Percentiles rank a stretch among this genome's conserved stretches.
phyloP scores from a whole-genome alignment of 2,797 vertebrate species.

The Halcyon badia region DNA sequence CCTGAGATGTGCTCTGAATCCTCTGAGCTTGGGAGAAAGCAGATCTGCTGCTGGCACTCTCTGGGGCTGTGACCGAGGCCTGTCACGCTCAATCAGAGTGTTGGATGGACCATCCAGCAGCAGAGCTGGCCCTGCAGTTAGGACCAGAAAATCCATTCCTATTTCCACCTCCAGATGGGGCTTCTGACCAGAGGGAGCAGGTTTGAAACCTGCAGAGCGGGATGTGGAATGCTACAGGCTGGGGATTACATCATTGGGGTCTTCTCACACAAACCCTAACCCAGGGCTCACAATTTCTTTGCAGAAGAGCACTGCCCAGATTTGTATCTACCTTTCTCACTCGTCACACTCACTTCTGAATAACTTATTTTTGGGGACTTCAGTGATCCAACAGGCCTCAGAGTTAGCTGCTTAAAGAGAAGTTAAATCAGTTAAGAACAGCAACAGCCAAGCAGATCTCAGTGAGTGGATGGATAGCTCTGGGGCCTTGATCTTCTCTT shows the following conservation, averaged over 20 bases:
- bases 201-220: not conserved
- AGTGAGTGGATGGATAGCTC: not conserved
- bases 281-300: fast-evolving
- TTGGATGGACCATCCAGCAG: not conserved
- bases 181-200: not conserved
- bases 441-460: not conserved
- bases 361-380: not conserved
- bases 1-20: not conserved
- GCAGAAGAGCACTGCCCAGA: not conserved
- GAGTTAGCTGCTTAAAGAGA: not conserved
- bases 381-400: not conserved
- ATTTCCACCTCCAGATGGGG: slow-evolving; percentile 52
- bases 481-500: not conserved
- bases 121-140: not conserved
- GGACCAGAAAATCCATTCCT: slow-evolving; percentile 7
- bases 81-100: fast-evolving
- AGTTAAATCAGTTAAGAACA: not conserved
- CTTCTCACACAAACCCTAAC: not conserved
- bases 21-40: not conserved
- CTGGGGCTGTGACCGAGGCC: not conserved
- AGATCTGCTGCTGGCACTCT: not conserved
- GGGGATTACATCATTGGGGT: not conserved
- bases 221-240: fast-evolving
- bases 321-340: not conserved
- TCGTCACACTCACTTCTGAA: not conserved